A percentile compares a stretch with the other conserved stretches of the same genome.
Evolutionary conservation across 2,888 invertebrate species (phyloP).

Genomic region (Plagodis pulveraria): DNA sequence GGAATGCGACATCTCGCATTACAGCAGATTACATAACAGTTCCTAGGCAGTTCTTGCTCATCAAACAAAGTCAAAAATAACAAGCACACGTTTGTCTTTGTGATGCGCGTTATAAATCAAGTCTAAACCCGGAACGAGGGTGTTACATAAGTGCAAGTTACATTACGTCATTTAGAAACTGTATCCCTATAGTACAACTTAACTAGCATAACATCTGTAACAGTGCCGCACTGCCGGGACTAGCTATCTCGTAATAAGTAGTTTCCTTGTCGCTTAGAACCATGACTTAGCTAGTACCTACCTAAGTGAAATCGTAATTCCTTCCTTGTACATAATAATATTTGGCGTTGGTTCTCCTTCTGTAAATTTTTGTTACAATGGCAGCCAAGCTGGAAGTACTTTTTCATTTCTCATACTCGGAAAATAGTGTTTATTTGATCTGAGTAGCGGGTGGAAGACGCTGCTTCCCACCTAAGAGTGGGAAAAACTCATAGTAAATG

Average conservation of each 20-base stretch:
- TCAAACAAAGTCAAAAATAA: not conserved
- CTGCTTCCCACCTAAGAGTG: no score
- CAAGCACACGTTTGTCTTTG: conserved; percentile 10
- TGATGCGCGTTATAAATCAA: conserved; percentile 19
- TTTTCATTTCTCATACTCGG: no score
- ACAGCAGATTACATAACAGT: not conserved
- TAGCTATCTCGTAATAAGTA: conserved; percentile 9
- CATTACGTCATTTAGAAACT: conserved; percentile 43
- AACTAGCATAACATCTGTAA: conserved; percentile 10
- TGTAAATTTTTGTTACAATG: no score
- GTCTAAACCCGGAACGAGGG: conserved; percentile 45
- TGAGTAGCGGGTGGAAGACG: no score
- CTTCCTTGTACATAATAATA: not conserved
- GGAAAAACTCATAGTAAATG: no score
- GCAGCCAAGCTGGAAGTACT: no score
- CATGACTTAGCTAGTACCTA: no score
- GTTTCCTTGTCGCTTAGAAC: conserved; percentile 4
- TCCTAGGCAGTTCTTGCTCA: not conserved
- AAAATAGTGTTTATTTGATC: no score
- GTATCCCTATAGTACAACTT: conserved; percentile 39
- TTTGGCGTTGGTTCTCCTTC: no score
- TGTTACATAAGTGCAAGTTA: conserved; percentile 44
- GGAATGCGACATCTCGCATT: not conserved
- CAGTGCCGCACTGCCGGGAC: conserved; percentile 14
- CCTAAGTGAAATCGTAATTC: not conserved